Evolutionary conservation across 1,140 invertebrate genomes (phyloP), one percentile per base, ranked within the genome.

Genomic region (Amyelois transitella): DNA sequence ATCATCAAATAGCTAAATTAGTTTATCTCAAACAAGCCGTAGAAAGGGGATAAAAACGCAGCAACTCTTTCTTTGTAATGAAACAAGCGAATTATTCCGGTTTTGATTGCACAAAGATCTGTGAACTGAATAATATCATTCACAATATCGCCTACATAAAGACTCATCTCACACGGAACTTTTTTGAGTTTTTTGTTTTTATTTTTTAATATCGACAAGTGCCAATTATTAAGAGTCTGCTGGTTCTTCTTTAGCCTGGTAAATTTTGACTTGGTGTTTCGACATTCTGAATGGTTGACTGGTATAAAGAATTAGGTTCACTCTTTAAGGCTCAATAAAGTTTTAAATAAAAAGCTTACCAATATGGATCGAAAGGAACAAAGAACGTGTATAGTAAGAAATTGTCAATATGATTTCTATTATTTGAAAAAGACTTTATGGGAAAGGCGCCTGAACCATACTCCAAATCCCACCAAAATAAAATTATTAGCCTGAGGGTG

Each of bases 401-500:
- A n/a, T n/a, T n/a, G n/a, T n/a, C n/a, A n/a, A n/a, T n/a, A n/a
- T n/a, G n/a, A n/a, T n/a, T n/a, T n/a, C n/a, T n/a, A n/a, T n/a
- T n/a, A n/a, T 32, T 32, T 32, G 7, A 32, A 32, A 32, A 32
- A 12, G 12, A 14, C 32, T 14, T 38, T 2, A 75, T 69, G 60
- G 66, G 53, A 57, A 65, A 72, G 69, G 69, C 60, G 65, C 58
- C 55, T 32, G 55, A 60, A 20, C 66, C 64, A 69, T 71, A 74
- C 72, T 62, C 69, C 54, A 64, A 58, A 69, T 65, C 66, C 60
- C 62, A 55, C 66, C 60, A 62, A 79, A 78, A 82, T 75, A 82
- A 82, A 79, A 82, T 80, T 38, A 38, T 38, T 75, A 80, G 75
- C 74, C 74, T 72, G 60, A 66, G 66, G 68, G 71, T 74, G 77